A percentile compares a stretch with the other conserved stretches of the same genome.
Conservation (phyloP, 1,140 invertebrate species). For the Marisa cornuarietis region DNA sequence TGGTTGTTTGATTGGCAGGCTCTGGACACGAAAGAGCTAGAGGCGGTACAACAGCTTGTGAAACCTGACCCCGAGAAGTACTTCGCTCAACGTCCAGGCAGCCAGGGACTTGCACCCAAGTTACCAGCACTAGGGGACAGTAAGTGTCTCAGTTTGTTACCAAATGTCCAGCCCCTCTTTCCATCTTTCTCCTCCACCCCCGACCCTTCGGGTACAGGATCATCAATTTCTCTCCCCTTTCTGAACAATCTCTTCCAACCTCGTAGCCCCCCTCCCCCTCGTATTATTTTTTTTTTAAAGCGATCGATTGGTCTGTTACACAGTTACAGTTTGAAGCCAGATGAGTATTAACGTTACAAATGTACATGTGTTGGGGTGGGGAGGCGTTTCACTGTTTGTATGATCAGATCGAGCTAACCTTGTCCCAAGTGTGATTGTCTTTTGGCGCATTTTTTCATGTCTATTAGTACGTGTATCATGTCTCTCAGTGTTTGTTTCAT, state of each 20-base stretch:
- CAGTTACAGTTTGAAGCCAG: too few relatives aligned
- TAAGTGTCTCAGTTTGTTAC: constrained; percentile 33
- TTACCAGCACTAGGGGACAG: constrained; percentile 57
- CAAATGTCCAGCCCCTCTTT: too few relatives aligned
- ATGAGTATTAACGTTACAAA: not conserved
- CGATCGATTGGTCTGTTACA: too few relatives aligned
- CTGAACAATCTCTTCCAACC: too few relatives aligned
- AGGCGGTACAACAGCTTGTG: constrained; percentile 36
- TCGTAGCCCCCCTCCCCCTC: too few relatives aligned
- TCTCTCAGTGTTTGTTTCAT: not conserved
- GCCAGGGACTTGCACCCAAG: constrained; percentile 34
- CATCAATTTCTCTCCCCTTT: too few relatives aligned
- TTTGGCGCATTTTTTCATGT: not conserved
- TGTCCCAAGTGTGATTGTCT: not conserved
- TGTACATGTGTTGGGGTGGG: not conserved
- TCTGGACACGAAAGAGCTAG: constrained; percentile 51
- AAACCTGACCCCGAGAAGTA: constrained; percentile 62
- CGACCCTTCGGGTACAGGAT: too few relatives aligned
- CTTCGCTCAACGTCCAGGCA: constrained; percentile 43
- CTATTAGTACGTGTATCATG: not conserved
- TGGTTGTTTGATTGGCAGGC: constrained; percentile 41
- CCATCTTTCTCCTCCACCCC: too few relatives aligned
- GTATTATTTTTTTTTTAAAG: too few relatives aligned
- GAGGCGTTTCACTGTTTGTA: not conserved
- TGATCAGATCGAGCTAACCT: not conserved